A percentile compares a stretch with the other conserved stretches of the same genome.
phyloP scores from a whole-genome alignment of 2,888 invertebrate species.

The Vannuccia rotundouncinata region DNA sequence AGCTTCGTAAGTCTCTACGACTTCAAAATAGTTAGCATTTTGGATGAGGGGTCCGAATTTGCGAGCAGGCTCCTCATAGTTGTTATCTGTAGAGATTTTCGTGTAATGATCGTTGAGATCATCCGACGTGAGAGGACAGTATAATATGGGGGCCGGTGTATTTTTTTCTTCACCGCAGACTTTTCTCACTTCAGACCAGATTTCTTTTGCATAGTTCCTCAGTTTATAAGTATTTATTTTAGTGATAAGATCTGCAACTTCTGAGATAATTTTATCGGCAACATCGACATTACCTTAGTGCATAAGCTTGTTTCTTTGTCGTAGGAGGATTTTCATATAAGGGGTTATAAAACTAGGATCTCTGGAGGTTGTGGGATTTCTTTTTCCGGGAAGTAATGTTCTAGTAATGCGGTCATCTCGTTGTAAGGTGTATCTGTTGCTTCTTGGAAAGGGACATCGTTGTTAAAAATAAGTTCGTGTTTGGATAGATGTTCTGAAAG shows the following conservation, averaged over 20 bases:
- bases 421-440: not conserved
- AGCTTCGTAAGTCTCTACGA: constrained; percentile 4
- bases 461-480: not conserved
- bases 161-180: too few species aligned
- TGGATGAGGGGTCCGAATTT: not conserved
- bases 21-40: constrained; percentile 11
- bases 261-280: not conserved
- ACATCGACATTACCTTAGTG: not conserved
- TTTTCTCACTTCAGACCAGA: not conserved
- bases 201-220: not conserved
- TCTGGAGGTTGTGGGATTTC: not conserved
- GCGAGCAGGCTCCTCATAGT: constrained; percentile 7
- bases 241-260: not conserved
- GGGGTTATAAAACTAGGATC: not conserved
- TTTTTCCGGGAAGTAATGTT: not conserved
- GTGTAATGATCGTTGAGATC: not conserved
- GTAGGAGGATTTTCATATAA: not conserved
- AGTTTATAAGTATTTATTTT: not conserved
- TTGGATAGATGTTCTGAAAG: not conserved
- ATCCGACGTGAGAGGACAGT: not conserved
- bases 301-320: not conserved
- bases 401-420: not conserved
- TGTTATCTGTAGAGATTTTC: not conserved
- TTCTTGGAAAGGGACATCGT: not conserved
- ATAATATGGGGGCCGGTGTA: too few species aligned